phyloP scores from a whole-genome alignment of 2,888 invertebrate genomes.

The Pachycephus smyrnensis region DNA sequence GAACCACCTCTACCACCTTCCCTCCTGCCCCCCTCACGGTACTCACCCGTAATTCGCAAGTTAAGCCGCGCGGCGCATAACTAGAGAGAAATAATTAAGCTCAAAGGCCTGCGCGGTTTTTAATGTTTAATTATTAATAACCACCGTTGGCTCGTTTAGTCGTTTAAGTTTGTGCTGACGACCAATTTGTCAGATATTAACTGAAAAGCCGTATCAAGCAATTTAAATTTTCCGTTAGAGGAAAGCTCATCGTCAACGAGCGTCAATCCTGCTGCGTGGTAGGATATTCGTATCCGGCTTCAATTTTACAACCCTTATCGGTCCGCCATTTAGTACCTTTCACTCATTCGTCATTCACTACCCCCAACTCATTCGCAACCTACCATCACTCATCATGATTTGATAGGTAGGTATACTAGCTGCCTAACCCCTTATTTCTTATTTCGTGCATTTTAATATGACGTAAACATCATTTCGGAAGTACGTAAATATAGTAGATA shows the following conservation, averaged over 20 bases:
- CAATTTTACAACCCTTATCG: neutral
- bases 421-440: neutral
- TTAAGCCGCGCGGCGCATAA: slow-evolving; percentile 28
- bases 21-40: slow-evolving; percentile 16
- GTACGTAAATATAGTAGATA: neutral
- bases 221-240: slow-evolving; percentile 34
- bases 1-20: slow-evolving; percentile 16
- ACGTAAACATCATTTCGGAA: neutral
- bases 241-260: slow-evolving; percentile 13
- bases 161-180: slow-evolving; percentile 37
- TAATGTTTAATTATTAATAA: slow-evolving; percentile 41
- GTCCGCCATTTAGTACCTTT: neutral
- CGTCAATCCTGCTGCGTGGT: neutral
- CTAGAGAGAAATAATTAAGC: slow-evolving; percentile 39
- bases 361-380: neutral
- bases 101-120: slow-evolving; percentile 36
- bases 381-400: neutral
- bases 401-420: neutral
- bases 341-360: neutral
- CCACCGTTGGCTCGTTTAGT: slow-evolving; percentile 34
- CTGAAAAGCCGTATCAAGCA: slow-evolving; percentile 18
- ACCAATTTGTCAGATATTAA: slow-evolving; percentile 39
- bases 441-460: neutral
- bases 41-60: slow-evolving; percentile 29
- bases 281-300: neutral